A percentile compares a stretch with the other conserved stretches of the same genome.
Conservation (phyloP, 1,140 invertebrate genomes). For the Dendrolimus kikuchii region DNA sequence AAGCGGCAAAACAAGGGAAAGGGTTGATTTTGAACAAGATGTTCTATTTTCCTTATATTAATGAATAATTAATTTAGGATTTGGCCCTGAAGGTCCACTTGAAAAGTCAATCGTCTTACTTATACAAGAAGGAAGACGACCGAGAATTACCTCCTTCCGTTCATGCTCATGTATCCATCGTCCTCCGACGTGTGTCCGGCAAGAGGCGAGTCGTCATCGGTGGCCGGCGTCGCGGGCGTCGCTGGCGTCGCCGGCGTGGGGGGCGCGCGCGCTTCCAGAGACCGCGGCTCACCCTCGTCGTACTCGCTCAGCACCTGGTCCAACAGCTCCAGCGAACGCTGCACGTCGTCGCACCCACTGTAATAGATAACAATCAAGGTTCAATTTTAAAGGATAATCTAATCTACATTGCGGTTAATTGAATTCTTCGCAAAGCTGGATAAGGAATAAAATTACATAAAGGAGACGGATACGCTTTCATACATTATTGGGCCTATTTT, state of each 20-base stretch:
- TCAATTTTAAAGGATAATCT: not conserved
- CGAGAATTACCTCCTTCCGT: constrained; percentile 77
- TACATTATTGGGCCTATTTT: too few relatives aligned
- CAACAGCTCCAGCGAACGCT: constrained; percentile 86
- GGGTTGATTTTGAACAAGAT: too few relatives aligned
- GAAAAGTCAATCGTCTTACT: too few relatives aligned
- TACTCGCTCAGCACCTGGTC: constrained; percentile 91
- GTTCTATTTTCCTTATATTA: too few relatives aligned
- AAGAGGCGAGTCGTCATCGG: constrained; percentile 81
- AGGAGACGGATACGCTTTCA: too few relatives aligned
- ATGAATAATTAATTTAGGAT: too few relatives aligned
- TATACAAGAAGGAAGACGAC: too few relatives aligned
- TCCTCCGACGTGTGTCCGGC: constrained; percentile 87
- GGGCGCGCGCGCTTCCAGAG: constrained; percentile 61
- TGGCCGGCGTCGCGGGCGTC: constrained; percentile 63
- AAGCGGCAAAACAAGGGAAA: too few relatives aligned
- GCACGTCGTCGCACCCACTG: constrained; percentile 85
- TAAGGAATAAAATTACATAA: too few relatives aligned
- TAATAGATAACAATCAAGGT: constrained; percentile 47
- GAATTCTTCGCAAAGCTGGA: too few relatives aligned
- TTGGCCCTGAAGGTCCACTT: too few relatives aligned
- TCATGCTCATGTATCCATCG: constrained; percentile 93
- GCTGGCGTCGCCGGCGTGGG: constrained; percentile 56
- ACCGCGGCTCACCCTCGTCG: constrained; percentile 76
- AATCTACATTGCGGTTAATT: too few relatives aligned